Percentiles rank a stretch among this genome's conserved stretches.
These are phyloP conservation scores for Saccopteryx bilineata DNA, from an alignment of 2,113 vertebrate genomes.

Conservation along the genomic window DNA sequence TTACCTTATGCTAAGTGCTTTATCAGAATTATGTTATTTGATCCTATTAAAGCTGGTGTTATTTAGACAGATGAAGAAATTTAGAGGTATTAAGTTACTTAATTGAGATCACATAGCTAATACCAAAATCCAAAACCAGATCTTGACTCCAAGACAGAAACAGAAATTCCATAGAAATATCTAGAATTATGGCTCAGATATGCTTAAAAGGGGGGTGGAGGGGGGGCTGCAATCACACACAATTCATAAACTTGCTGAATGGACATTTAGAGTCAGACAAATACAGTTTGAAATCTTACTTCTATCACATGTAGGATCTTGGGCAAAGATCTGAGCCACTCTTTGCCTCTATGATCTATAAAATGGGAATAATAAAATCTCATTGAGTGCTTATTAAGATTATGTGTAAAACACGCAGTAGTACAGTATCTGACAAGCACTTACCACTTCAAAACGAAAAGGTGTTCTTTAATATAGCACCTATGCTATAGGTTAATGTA, in stretches of 20 bases:
- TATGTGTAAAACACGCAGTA: background rate
- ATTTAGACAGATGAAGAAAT: background rate
- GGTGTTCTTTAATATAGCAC: background rate
- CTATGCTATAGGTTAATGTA: too few species aligned
- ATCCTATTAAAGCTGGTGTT: conserved; percentile 1
- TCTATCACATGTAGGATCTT: background rate
- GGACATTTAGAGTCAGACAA: conserved; percentile 20
- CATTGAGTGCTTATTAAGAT: background rate
- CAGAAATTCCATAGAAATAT: background rate
- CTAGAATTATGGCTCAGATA: background rate
- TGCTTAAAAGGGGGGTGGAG: background rate
- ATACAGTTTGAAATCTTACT: background rate
- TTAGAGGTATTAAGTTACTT: conserved; percentile 5
- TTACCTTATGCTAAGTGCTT: background rate
- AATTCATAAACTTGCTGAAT: background rate
- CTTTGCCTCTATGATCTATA: background rate
- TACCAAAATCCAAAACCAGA: background rate
- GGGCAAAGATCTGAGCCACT: background rate
- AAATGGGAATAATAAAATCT: background rate
- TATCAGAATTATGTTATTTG: background rate
- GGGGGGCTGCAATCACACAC: background rate
- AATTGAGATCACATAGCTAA: background rate
- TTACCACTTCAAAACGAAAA: background rate
- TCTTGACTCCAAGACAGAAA: background rate
- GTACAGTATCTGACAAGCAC: background rate